Evolutionary conservation across 2,113 vertebrate species (phyloP).

Genomic region (Brachirus orientalis): DNA sequence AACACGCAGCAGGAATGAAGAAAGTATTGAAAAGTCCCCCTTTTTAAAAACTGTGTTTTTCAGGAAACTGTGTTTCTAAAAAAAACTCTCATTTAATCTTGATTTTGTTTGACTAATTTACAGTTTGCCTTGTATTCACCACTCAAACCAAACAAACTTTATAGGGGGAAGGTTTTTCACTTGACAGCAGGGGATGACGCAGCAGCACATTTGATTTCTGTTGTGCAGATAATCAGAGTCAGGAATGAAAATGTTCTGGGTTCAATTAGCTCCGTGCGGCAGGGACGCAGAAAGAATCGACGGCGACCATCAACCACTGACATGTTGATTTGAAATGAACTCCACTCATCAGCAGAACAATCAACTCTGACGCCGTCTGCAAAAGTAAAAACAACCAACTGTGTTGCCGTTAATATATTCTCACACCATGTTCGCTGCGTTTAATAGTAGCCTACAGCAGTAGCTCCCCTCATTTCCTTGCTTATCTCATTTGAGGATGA

Average conservation of each 20-base stretch:
- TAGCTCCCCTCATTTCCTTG: neutral
- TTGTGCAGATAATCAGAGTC: neutral
- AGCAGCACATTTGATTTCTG: neutral
- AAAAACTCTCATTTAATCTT: conserved; percentile 16
- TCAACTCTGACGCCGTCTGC: neutral
- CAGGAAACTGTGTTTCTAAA: neutral
- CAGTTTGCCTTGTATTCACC: neutral
- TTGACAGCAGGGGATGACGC: neutral
- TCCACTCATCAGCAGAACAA: conserved; percentile 6
- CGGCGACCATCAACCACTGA: conserved; percentile 5
- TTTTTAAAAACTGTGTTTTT: too few species aligned
- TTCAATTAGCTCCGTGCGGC: conserved; percentile 11
- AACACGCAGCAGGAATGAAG: too few species aligned
- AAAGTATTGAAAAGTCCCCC: too few species aligned
- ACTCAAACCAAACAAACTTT: neutral
- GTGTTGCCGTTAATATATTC: neutral
- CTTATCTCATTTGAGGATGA: neutral
- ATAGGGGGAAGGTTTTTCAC: neutral
- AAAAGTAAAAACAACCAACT: neutral
- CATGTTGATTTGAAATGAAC: neutral
- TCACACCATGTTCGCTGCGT: too few species aligned
- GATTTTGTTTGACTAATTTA: neutral
- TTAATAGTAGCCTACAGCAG: neutral
- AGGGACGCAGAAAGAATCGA: neutral
- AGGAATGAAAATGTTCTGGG: conserved; percentile 19